phyloP scores from a whole-genome alignment of 2,113 vertebrate genomes.

The mouse (Mus musculus) region GRCm39 chr8:70639001-70639500 shows the following conservation, averaged over 20 bases:
- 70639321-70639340: conserved; percentile 98
- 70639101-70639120: conserved; percentile 2
- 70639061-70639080: not conserved
- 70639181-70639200: conserved; percentile 98
- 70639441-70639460: not conserved
- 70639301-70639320: conserved; percentile 97
- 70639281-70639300: conserved; percentile 92
- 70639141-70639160: conserved; percentile 98
- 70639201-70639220: conserved; percentile 99
- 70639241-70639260: conserved; percentile 93
- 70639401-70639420: conserved; percentile 90
- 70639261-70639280: conserved; percentile 93
- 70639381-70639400: conserved; percentile 94
- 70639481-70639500: not conserved
- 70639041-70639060: not conserved
- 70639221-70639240: conserved; percentile 93
- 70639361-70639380: conserved; percentile 95
- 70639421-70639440: conserved; percentile 88
- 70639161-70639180: conserved; percentile 99
- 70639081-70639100: not conserved
- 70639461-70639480: not conserved
- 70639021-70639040: not conserved
- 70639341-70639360: conserved; percentile 97
- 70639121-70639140: conserved; percentile 90
- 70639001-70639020: not conserved